Percentiles rank a stretch among this genome's conserved stretches.
Evolutionary conservation across 1,140 invertebrate genomes (phyloP).

Genomic region (Drosophila chauvacae): DNA sequence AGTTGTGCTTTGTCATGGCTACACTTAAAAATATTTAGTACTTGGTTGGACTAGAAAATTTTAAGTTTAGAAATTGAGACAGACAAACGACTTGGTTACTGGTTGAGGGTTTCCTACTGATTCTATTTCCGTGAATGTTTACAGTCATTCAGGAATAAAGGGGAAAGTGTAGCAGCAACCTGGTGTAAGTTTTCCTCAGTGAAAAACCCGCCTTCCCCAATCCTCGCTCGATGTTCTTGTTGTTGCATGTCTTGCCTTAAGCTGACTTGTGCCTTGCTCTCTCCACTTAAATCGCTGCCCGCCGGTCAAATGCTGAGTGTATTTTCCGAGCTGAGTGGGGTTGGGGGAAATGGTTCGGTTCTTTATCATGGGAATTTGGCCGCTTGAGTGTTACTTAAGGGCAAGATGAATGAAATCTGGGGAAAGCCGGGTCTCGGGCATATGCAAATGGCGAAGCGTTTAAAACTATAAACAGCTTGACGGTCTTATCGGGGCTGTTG

Average conservation of each 20-base stretch:
- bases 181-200: neutral
- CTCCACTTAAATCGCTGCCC: conserved; percentile 59
- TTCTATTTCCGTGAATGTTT: neutral
- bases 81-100: no score
- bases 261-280: conserved; percentile 25
- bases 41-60: neutral
- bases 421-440: conserved; percentile 6
- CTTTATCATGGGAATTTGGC: conserved; percentile 69
- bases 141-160: neutral
- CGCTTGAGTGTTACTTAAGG: conserved; percentile 53
- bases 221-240: neutral
- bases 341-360: conserved; percentile 11
- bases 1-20: conserved; percentile 14
- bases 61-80: neutral
- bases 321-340: conserved; percentile 5
- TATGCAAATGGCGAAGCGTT: conserved; percentile 63
- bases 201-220: neutral
- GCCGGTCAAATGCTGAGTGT: conserved; percentile 53
- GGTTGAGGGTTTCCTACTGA: no score
- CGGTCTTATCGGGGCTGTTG: conserved; percentile 28
- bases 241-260: conserved; percentile 16
- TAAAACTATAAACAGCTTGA: conserved; percentile 73
- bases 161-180: neutral
- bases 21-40: conserved; percentile 19
- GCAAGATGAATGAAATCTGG: conserved; percentile 1